phyloP scores from a whole-genome alignment of 2,888 invertebrate genomes.

The Tachina lurida region DNA sequence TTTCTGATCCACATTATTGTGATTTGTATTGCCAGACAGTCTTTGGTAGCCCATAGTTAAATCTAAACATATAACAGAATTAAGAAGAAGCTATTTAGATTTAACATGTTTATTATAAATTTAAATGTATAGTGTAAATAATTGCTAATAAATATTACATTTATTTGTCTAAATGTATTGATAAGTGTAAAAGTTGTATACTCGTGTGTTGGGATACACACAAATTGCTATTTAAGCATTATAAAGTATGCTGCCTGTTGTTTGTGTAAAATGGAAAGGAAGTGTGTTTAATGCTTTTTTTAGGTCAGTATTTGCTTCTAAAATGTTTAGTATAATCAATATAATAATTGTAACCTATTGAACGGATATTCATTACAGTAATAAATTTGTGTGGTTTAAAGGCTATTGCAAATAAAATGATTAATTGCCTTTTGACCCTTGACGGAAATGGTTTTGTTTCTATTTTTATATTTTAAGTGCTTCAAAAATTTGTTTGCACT shows the following conservation, averaged over 20 bases:
- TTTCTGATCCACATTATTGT: constrained; percentile 82
- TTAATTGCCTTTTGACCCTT: constrained; percentile 59
- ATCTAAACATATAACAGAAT: constrained; percentile 74
- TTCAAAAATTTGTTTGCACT: background rate
- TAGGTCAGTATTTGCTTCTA: constrained; percentile 18
- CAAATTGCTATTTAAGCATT: background rate
- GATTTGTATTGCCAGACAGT: constrained; percentile 82
- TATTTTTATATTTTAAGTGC: background rate
- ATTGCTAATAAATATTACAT: background rate
- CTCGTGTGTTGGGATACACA: background rate
- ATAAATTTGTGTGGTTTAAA: constrained; percentile 58
- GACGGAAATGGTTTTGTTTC: constrained; percentile 32
- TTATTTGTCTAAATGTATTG: constrained; percentile 9
- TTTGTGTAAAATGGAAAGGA: background rate
- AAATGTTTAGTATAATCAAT: constrained; percentile 45
- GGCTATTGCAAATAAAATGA: constrained; percentile 57
- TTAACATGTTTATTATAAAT: background rate
- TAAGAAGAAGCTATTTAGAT: constrained; percentile 2
- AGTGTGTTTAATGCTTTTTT: background rate
- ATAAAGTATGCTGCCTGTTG: background rate
- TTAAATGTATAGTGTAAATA: background rate
- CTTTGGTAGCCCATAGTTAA: constrained; percentile 82
- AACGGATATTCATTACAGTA: constrained; percentile 58
- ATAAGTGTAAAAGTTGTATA: constrained; percentile 8
- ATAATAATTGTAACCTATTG: constrained; percentile 63